phyloP scores from a whole-genome alignment of 2,113 vertebrate genomes.

The Neoarius graeffei region DNA sequence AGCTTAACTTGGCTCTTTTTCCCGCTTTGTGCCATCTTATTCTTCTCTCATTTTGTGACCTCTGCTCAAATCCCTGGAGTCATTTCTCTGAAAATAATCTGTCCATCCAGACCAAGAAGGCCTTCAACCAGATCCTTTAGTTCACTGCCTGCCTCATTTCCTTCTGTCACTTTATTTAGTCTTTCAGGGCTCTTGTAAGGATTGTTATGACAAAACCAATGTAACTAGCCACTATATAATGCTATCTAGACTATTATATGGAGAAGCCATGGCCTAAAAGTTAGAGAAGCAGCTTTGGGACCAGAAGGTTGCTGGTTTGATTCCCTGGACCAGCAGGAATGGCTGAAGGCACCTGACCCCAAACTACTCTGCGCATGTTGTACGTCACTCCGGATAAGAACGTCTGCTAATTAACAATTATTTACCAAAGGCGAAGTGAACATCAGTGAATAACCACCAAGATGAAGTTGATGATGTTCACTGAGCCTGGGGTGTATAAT shows the following conservation, averaged over 20 bases:
- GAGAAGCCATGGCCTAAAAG: too few species aligned
- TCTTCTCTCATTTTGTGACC: neutral
- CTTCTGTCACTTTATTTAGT: conserved; percentile 2
- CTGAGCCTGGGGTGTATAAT: too few species aligned
- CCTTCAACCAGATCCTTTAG: neutral
- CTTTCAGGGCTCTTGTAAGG: neutral
- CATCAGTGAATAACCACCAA: too few species aligned
- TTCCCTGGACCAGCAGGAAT: too few species aligned
- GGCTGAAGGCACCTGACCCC: too few species aligned
- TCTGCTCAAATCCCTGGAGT: neutral
- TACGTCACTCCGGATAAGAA: too few species aligned
- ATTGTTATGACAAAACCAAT: neutral
- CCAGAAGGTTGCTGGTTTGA: too few species aligned
- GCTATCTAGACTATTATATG: neutral
- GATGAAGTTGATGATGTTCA: too few species aligned
- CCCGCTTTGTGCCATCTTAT: neutral
- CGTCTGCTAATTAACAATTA: too few species aligned
- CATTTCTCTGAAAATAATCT: conserved; percentile 22
- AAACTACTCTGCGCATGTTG: too few species aligned
- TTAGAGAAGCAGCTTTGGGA: too few species aligned
- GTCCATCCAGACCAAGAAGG: neutral
- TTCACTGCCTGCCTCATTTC: neutral
- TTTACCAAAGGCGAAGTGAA: too few species aligned
- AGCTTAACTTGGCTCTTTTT: neutral
- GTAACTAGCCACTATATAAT: neutral